Base-by-base conservation (phyloP, 2,888 invertebrate genomes). In the Euplagia quadripunctaria region DNA sequence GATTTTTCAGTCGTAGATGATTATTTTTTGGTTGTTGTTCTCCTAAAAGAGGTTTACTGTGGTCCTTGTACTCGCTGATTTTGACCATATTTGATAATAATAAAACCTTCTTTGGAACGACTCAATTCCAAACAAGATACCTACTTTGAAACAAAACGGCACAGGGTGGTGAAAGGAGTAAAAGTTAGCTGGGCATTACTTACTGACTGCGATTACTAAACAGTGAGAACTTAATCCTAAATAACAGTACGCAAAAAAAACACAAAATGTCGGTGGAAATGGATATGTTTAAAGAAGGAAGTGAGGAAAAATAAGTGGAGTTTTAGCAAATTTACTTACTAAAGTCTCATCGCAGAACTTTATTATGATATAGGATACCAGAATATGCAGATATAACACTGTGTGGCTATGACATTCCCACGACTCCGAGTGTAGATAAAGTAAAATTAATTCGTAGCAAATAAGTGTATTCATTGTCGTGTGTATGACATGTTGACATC, bases 401-500 rank as follows among this genome's bases (percentile, higher is more conserved):
- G 5, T 31, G 14, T 3, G 2, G 31, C 61, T 31, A 61, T 31
- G 31, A 14, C 14, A 5, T 31, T 6, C 31, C 12, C 5, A 31
- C 20, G 14, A 20, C 3, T 58, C 31, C 5, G 46, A 17, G 41
- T 52, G n/a, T 41, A 67, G 70, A 68, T 46, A 70, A 65, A 77
- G 14, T 70, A 20, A 71, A 74, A 74, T 79, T 73, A 77, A 79
- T 81, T 75, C 74, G 75, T 81, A 77, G 64, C 41, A 43, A 70
- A 77, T 74, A 72, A 43, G 63, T 80, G 68, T 66, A 58, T 52
- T 58, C 52, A 51, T 68, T 69, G 70, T 73, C 75, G 71, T 86
- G 85, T 78, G 20, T 72, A 75, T 86, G 86, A 84, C 85, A 77
- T 70, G 77, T 84, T 85, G 80, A 85, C 79, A 80, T 68, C 78